Evolutionary conservation across 2,888 invertebrate species (phyloP), one percentile per base, ranked within the genome.

Genomic region (Cheilosia impressa): DNA sequence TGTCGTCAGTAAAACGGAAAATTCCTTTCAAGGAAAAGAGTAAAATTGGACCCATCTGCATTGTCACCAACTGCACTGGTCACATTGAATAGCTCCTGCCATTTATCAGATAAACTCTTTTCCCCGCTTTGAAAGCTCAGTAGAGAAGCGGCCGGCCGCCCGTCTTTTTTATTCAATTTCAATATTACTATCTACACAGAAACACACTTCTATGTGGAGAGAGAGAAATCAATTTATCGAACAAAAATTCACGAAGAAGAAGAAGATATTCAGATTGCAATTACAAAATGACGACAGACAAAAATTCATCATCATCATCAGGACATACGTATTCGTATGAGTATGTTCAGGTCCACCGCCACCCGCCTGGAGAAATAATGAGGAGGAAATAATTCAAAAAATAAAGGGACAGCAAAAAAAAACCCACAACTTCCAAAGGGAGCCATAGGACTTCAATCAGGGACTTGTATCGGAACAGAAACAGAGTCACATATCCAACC

Each of bases 171-270:
- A 77, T 77, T 68, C 60, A 60, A 76, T 60, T 76, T 68, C 68
- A 76, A 68, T 77, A 62, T 45, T 62, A 68, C 76, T 68, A 53
- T 45, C 27, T 24, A 9, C 9, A 17, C 62, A 38, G 55, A 34
- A n/a, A 10, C 34, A 73, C 43, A 38, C 31, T n/a, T 10, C 27
- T 53, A 34, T 6, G 24, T 38, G 31, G 31, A 9, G 62, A 62
- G 62, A 62, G 60, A 60, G 62, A 71, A 79, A 79, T 79, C 78
- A 79, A 72, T 79, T 79, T 79, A 79, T 72, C 52, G 78, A 60
- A 41, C 10, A 24, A 22, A 58, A 43, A 31, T 3, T 27, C 50
- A 31, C 7, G 4, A 53, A 34, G 5, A 47, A 50, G 27, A 52
- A 80, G 45, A 73, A 62, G 27, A 73, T 47, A 31, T 31, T 31